Base-by-base conservation (phyloP, 2,113 vertebrate genomes). In the Athene noctua region DNA sequence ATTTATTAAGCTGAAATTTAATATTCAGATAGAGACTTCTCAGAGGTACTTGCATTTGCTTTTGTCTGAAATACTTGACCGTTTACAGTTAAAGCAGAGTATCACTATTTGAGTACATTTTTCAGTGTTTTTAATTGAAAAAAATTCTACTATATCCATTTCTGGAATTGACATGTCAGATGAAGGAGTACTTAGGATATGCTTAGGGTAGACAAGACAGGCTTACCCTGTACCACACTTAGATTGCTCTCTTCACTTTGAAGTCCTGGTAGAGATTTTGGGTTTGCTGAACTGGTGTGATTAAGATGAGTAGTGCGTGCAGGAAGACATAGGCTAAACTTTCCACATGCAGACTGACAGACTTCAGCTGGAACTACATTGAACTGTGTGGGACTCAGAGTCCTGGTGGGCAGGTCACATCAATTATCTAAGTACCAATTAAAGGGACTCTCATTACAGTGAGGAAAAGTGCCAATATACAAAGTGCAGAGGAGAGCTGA, bases 1-100 rank as follows among this genome's bases (percentile, higher is more conserved):
- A 57, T 93, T 93, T 92, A 73, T 91, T 78, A 91, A 65, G 21
- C 36, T 87, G 70, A 68, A 94, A 91, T 63, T 83, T 65, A 94
- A 73, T 95, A 91, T 82, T 92, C 58, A 87, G 63, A 92, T 63
- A 40, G 63, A 88, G 42, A 81, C 23, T 92, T 87, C 26, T 77
- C 47, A 57, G 78, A 62, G n/a, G 29, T 75, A 67, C 49, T 86
- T 49, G 11, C 8, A 25, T 59, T 92, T 83, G 6, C 13, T 72
- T 86, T 83, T 89, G 30, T 65, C 46, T 72, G n/a, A 82, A 87
- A 25, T 80, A 62, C 13, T 75, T 61, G 21, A 57, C 14, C 32
- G n/a, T 71, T 95, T 88, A 13, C 14, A 47, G 34, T 68, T 94
- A 73, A 65, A 92, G 44, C 10, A 62, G 5, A 9, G 5, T 54